Conservation (phyloP, 2,113 vertebrate species). For the Erythrocercus mccallii region DNA sequence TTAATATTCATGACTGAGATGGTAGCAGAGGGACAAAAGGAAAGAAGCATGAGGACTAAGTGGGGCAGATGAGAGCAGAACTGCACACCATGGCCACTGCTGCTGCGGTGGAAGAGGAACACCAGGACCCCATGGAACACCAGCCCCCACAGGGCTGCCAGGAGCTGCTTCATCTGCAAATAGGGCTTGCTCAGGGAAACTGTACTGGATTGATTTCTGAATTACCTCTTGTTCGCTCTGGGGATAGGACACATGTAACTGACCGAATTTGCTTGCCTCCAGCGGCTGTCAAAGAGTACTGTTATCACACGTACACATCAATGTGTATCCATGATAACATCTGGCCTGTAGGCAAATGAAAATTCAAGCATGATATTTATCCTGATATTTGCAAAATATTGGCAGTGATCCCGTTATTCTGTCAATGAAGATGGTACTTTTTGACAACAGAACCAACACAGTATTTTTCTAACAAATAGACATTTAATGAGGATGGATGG, state of each 20-base stretch:
- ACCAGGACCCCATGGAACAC: not conserved
- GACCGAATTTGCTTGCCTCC: not conserved
- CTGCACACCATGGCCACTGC: accelerated
- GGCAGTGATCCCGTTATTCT: not conserved
- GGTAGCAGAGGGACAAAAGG: not conserved
- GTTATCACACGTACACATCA: not conserved
- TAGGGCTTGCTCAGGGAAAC: not conserved
- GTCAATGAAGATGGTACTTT: not conserved
- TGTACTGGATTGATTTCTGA: not conserved
- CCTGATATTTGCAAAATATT: not conserved
- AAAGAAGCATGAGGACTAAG: not conserved
- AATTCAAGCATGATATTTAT: not conserved
- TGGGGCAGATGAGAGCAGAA: not conserved
- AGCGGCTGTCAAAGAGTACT: not conserved
- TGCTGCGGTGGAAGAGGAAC: not conserved
- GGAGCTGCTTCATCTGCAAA: not conserved
- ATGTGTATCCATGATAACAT: not conserved
- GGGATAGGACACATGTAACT: not conserved
- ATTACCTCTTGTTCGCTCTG: not conserved
- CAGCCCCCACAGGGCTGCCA: not conserved
- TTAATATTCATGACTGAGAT: not conserved
- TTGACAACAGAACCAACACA: not conserved
- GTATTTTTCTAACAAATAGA: not conserved
- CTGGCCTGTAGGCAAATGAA: not conserved
- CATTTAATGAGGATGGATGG: not conserved